These are phyloP conservation scores for Stenurella melanura DNA, from an alignment of 2,888 invertebrate genomes.

Conservation along the genomic window DNA sequence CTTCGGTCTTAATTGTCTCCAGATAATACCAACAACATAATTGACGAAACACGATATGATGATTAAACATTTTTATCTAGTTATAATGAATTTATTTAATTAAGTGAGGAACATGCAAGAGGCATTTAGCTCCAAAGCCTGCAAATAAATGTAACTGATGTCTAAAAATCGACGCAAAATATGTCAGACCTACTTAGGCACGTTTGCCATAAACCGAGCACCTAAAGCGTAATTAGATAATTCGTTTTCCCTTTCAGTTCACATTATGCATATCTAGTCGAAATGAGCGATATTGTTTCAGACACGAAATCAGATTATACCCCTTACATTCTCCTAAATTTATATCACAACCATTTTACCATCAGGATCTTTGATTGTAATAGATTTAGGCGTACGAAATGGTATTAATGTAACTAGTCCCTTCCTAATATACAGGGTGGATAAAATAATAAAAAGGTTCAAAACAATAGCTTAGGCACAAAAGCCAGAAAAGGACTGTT, in stretches of 20 bases:
- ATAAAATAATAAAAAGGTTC: too few species aligned
- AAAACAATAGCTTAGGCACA: too few species aligned
- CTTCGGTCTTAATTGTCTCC: too few species aligned
- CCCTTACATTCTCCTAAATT: slow-evolving; percentile 37
- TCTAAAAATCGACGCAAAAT: neutral
- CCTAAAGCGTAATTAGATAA: slow-evolving; percentile 22
- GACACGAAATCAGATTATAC: slow-evolving; percentile 41
- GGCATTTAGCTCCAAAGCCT: too few species aligned
- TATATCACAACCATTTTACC: slow-evolving; percentile 12
- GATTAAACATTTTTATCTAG: too few species aligned
- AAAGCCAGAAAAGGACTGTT: too few species aligned
- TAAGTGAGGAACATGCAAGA: too few species aligned
- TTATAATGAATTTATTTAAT: too few species aligned
- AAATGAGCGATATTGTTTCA: slow-evolving; percentile 47
- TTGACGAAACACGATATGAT: too few species aligned
- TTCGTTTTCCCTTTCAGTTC: slow-evolving; percentile 36
- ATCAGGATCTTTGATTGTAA: slow-evolving; percentile 18
- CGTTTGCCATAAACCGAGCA: neutral
- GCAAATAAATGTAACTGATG: neutral
- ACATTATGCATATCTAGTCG: slow-evolving; percentile 43
- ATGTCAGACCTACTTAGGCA: neutral
- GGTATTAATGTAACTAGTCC: neutral
- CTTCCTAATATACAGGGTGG: neutral
- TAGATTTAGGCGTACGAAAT: slow-evolving; percentile 2
- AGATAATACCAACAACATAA: too few species aligned